These are phyloP conservation scores for Phylloscopus collybita DNA, from an alignment of 2,797 vertebrate genomes.

Conservation along the genomic window DNA sequence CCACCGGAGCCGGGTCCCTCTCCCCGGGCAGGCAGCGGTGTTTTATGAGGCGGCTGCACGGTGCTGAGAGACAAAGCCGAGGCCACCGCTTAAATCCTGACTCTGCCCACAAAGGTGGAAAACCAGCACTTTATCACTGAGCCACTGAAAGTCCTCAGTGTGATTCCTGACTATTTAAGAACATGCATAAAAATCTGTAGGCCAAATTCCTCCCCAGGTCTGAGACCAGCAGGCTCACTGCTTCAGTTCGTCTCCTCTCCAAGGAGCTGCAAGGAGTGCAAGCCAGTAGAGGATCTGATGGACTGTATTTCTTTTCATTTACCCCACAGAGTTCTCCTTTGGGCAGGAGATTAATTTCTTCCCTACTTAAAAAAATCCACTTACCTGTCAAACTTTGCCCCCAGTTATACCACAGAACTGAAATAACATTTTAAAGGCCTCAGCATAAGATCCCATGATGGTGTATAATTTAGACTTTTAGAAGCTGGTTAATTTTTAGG, in stretches of 20 bases:
- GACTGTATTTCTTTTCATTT: not conserved
- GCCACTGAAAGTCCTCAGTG: not conserved
- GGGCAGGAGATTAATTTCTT: not conserved
- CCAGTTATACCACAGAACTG: not conserved
- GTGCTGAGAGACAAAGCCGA: not conserved
- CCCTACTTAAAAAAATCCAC: slow-evolving; percentile 15
- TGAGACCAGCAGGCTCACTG: not conserved
- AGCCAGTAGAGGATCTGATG: not conserved
- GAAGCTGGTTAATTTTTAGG: slow-evolving; percentile 77
- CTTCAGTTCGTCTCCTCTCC: not conserved
- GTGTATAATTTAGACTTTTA: slow-evolving; percentile 53
- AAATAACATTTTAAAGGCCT: slow-evolving; percentile 31
- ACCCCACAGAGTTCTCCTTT: not conserved
- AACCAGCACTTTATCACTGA: slow-evolving; percentile 11
- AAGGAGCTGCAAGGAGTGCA: not conserved
- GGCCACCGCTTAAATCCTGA: not conserved
- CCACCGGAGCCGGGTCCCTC: slow-evolving; percentile 4
- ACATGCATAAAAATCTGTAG: not conserved
- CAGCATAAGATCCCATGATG: not conserved
- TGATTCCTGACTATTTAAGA: not conserved
- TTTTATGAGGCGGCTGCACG: slow-evolving; percentile 15
- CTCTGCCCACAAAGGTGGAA: not conserved
- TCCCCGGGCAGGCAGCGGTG: not conserved
- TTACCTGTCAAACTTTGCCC: slow-evolving; percentile 37
- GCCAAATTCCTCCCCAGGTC: not conserved